These are phyloP conservation scores for Calliphora vomitoria DNA, from an alignment of 2,888 invertebrate genomes.

Conservation along the genomic window DNA sequence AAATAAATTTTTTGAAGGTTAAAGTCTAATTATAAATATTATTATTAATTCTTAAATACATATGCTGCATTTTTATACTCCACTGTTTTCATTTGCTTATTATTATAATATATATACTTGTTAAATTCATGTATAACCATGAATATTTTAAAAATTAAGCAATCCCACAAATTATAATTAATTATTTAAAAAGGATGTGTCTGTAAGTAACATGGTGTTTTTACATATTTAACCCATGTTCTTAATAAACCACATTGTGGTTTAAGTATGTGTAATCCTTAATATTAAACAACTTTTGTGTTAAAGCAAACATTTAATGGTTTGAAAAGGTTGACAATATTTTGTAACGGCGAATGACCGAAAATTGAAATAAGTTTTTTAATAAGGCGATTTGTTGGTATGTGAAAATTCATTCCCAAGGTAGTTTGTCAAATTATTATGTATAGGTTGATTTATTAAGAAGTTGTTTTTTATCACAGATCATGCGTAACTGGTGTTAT, in stretches of 20 bases:
- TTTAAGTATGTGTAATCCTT: not conserved
- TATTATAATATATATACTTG: not conserved
- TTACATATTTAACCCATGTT: not conserved
- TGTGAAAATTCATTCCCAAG: too few species aligned
- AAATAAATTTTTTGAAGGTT: too few species aligned
- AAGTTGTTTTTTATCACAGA: too few species aligned
- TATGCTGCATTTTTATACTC: not conserved
- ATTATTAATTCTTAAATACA: not conserved
- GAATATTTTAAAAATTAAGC: slow-evolving; percentile 9
- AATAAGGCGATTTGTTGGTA: too few species aligned
- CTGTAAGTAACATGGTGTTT: not conserved
- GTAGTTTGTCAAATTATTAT: too few species aligned
- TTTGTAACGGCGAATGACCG: too few species aligned
- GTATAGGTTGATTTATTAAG: too few species aligned
- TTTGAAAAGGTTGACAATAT: not conserved
- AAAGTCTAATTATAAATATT: too few species aligned
- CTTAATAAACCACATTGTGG: not conserved
- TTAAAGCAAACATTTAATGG: not conserved
- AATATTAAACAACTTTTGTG: not conserved
- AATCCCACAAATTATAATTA: slow-evolving; percentile 14
- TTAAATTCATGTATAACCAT: slow-evolving; percentile 5
- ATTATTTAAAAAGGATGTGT: slow-evolving; percentile 2
- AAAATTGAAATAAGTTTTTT: too few species aligned
- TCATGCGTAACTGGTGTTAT: too few species aligned
- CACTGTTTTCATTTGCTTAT: not conserved